Percentiles rank a stretch among this genome's conserved stretches.
Evolutionary conservation across 2,888 invertebrate species (phyloP).

Genomic region (Tiphia femorata): DNA sequence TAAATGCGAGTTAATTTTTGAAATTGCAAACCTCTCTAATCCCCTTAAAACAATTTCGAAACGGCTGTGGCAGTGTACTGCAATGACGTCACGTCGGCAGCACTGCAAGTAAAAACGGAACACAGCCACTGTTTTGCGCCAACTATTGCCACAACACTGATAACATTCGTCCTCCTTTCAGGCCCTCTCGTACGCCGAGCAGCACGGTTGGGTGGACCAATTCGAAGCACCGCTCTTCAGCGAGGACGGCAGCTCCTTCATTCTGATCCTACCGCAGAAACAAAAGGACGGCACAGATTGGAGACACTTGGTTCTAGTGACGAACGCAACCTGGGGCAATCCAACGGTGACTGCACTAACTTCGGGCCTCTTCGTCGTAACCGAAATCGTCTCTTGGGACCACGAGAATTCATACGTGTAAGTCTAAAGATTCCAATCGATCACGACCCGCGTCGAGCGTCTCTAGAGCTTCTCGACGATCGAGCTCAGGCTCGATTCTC

Average conservation of each 20-base stretch:
- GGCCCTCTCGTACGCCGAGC: conserved; percentile 62
- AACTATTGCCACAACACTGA: no score
- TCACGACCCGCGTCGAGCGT: no score
- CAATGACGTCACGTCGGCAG: no score
- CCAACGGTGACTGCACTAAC: conserved; percentile 72
- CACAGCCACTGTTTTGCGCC: no score
- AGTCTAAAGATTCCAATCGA: conserved; percentile 61
- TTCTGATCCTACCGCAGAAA: conserved; percentile 81
- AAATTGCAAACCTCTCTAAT: no score
- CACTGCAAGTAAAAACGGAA: no score
- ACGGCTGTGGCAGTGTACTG: no score
- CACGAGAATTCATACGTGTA: conserved; percentile 76
- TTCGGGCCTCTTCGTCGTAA: conserved; percentile 78
- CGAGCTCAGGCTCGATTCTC: no score
- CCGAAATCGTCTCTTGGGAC: conserved; percentile 82
- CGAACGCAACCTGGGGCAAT: conserved; percentile 56
- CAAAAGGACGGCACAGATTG: conserved; percentile 73
- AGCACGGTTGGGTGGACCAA: conserved; percentile 84
- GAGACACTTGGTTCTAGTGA: conserved; percentile 77
- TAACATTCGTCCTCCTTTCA: conserved; percentile 37
- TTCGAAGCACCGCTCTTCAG: conserved; percentile 81
- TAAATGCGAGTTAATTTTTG: no score
- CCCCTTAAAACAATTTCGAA: no score
- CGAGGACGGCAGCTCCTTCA: conserved; percentile 76
- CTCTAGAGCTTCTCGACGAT: no score